Evolutionary conservation across 2,797 vertebrate species (phyloP), one percentile per base, ranked within the genome.

Genomic region (Clarias platycephalus): DNA sequence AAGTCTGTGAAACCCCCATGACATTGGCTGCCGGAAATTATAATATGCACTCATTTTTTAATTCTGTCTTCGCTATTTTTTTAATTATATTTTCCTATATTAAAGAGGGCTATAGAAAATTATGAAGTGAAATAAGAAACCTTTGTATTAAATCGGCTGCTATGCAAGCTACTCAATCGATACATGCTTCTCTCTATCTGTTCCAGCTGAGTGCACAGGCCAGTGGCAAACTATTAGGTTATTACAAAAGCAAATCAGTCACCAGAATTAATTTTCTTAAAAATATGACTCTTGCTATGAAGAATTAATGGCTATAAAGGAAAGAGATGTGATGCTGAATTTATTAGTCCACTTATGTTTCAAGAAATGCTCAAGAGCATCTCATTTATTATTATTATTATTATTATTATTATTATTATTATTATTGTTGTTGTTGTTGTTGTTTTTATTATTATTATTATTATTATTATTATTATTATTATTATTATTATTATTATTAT

Each of bases 221-320:
- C 88, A 89, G 90, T 91, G 90, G 92, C 93, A 93, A 92, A 93
- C 92, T 93, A 93, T 94, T 92, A 93, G 92, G 86, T 93, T 94
- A 94, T 94, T 94, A 95, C 92, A 93, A 94, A 94, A 94, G 93
- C 91, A 94, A 94, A 94, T 94, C 93, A 93, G 92, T 93, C 91
- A 90, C 92, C 90, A 92, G 92, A 94, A 94, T 94, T 91, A 89
- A 94, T 94, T 93, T 93, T 92, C 91, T 90, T 91, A 88, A 91
- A 92, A 94, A 95, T 92, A 92, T 90, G 90, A 92, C 88, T 89
- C 89, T 87, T 86, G 88, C 88, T 89, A 88, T 92, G 89, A 90
- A 90, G 91, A 92, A 93, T 93, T 92, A 92, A 93, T 92, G 92
- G 89, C 90, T 88, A 84, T 88, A 57, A 87, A 85, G 18, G 80